Conservation (phyloP, 2,113 vertebrate genomes). For the Clarias gariepinus region DNA sequence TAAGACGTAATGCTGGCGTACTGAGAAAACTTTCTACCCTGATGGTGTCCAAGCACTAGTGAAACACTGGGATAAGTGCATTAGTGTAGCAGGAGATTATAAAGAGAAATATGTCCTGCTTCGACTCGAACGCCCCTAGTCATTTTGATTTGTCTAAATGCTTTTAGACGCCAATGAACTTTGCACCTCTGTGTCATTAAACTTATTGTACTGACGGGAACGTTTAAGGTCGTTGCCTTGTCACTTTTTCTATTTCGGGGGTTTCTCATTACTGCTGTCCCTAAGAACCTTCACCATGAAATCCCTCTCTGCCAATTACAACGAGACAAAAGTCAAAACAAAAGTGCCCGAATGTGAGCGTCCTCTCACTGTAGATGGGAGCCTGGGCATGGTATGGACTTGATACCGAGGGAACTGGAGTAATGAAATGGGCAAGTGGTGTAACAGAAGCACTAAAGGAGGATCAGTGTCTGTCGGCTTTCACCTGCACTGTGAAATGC, state of each 20-base stretch:
- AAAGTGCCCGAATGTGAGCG: neutral
- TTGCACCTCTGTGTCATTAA: too few relatives aligned
- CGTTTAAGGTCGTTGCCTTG: neutral
- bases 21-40: too few relatives aligned
- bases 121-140: too few relatives aligned
- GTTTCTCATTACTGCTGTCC: neutral
- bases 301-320: neutral
- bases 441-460: constrained; percentile 4
- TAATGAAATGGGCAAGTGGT: constrained; percentile 18
- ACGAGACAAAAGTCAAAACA: neutral
- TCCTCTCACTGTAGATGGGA: neutral
- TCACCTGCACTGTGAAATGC: neutral
- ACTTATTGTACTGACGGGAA: neutral
- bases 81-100: too few relatives aligned
- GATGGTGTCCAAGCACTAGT: too few relatives aligned
- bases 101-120: too few relatives aligned
- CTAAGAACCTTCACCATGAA: neutral
- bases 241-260: too few relatives aligned
- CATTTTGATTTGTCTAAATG: too few relatives aligned
- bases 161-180: neutral
- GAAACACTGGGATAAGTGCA: too few relatives aligned
- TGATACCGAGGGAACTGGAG: neutral
- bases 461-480: neutral
- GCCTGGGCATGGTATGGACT: too few relatives aligned
- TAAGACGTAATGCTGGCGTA: too few relatives aligned